Base-by-base conservation (phyloP, 2,888 invertebrate genomes). In the Stenodema calcarata region DNA sequence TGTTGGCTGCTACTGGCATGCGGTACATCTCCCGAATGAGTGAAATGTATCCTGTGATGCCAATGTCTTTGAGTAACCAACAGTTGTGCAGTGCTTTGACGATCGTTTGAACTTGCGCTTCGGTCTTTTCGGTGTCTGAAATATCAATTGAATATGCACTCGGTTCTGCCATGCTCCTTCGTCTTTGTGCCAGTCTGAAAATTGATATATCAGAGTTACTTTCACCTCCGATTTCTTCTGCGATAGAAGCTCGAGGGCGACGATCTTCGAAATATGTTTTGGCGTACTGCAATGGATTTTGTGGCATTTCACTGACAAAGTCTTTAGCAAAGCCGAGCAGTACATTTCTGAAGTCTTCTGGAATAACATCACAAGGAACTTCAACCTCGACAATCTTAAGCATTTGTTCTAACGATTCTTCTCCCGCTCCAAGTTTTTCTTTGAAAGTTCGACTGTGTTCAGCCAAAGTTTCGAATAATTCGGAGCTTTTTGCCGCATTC, bases 1-100 rank as follows among this genome's bases (percentile, higher is more conserved):
- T 27, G 14, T 75, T 75, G 0, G 18, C 73, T 18, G 12, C 9
- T 16, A 84, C 28, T 14, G 41, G 11, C 18, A 73, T 14, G 18
- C 30, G 27, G 54, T 54, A 73, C 84, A 73, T 84, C 54, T 44
- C 54, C 4, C 75, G 27, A 1, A 84, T 28, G n/a, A 84, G 50
- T 1, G 28, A 73, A 16, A 54, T 42, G 27, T 44, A 44, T 1
- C 47, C 12, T 0, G 41, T 9, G 0, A 84, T 28, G 30, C 23
- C 73, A 11, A 84, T 18, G 23, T 70, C 44, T 27, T 75, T 27
- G n/a, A 54, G 30, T 44, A 84, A 23, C 42, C 50, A 84, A 30
- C 84, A 84, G 16, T 73, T 18, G 70, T 44, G 18, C 28, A 84
- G 18, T 16, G 70, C 50, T 27, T 44, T 75, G 3, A 30, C 35